phyloP scores from a whole-genome alignment of 2,888 invertebrate genomes.

The Oasisia sp. region DNA sequence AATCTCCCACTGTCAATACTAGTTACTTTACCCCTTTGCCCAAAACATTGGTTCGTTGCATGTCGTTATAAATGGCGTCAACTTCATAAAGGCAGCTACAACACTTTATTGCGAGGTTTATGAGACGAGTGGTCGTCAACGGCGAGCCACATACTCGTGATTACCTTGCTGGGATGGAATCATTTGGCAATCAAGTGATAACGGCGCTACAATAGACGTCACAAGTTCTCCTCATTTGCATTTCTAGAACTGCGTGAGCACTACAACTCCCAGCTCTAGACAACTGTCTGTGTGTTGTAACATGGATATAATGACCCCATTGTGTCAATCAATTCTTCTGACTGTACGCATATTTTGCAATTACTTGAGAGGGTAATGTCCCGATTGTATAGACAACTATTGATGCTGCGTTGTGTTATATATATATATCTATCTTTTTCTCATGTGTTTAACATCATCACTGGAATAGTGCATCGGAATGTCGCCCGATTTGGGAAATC shows the following conservation, averaged over 20 bases:
- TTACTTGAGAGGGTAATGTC: too few species aligned
- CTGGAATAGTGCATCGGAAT: too few species aligned
- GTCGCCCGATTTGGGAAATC: too few species aligned
- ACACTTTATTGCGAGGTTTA: not conserved
- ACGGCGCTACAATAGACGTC: not conserved
- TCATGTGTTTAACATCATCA: not conserved
- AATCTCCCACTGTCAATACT: not conserved
- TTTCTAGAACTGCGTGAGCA: not conserved
- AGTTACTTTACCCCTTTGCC: not conserved
- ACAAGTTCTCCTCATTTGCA: not conserved
- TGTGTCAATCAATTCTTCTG: not conserved
- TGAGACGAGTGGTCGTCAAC: not conserved
- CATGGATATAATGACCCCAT: not conserved
- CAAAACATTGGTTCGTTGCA: not conserved
- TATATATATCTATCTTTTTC: not conserved
- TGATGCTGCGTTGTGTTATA: not conserved
- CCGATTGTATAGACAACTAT: not conserved
- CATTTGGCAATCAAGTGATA: not conserved
- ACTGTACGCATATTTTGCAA: not conserved
- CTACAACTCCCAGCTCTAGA: not conserved
- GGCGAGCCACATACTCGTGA: not conserved
- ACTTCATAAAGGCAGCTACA: not conserved
- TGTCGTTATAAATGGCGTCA: slow-evolving; percentile 3
- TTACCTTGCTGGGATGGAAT: not conserved
- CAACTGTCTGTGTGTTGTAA: too few species aligned